These are phyloP conservation scores for Sminthurides bifidus DNA, from an alignment of 1,140 invertebrate species.

Conservation along the genomic window DNA sequence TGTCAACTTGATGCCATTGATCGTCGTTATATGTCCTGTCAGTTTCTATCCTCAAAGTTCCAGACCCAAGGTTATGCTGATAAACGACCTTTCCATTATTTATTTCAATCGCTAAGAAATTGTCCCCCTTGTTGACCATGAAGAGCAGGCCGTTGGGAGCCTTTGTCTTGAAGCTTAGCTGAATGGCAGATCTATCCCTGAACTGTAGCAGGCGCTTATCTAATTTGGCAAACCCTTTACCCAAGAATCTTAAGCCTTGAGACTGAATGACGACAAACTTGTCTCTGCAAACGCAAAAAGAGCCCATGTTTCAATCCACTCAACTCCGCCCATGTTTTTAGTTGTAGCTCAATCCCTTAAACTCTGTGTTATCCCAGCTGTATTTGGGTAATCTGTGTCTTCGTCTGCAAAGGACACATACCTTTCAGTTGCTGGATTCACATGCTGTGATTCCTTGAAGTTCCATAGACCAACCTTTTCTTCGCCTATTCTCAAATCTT, in stretches of 20 bases:
- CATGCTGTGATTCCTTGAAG: conserved; percentile 64
- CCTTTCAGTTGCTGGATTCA: conserved; percentile 59
- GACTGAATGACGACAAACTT: conserved; percentile 49
- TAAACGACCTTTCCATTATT: conserved; percentile 30
- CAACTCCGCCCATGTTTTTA: no score
- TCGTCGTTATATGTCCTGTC: conserved; percentile 62
- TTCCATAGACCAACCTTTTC: conserved; percentile 89
- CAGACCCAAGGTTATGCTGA: conserved; percentile 55
- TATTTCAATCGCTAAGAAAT: conserved; percentile 75
- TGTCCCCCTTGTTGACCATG: conserved; percentile 57
- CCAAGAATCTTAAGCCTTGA: conserved; percentile 68
- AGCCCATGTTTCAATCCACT: no score
- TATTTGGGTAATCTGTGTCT: no score
- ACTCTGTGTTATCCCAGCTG: no score
- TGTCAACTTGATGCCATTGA: conserved; percentile 65
- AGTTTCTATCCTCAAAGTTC: conserved; percentile 45
- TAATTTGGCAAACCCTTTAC: conserved; percentile 66
- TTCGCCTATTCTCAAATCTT: conserved; percentile 79
- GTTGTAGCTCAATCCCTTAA: no score
- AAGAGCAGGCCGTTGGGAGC: conserved; percentile 77
- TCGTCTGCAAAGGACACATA: no score
- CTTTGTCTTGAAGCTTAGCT: conserved; percentile 73
- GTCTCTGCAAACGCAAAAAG: conserved; percentile 40
- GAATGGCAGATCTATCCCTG: conserved; percentile 46
- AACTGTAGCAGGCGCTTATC: conserved; percentile 46